Conservation (phyloP, 2,113 vertebrate genomes). For the Camelus bactrianus region DNA sequence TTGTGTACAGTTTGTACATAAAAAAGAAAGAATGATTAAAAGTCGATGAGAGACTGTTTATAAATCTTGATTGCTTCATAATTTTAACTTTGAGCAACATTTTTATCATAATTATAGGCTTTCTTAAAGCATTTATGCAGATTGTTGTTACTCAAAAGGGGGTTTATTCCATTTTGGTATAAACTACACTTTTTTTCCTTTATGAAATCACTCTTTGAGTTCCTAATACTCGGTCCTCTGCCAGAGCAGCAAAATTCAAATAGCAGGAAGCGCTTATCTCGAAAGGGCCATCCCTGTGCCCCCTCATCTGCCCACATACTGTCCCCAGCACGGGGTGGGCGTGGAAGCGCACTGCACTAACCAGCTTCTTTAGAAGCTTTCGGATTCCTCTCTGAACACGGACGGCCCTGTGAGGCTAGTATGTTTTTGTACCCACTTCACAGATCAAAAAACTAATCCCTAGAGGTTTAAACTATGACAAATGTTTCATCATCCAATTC, state of each 20-base stretch:
- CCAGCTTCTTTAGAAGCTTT: background rate
- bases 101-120: constrained; percentile 94
- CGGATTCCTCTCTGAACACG: no score
- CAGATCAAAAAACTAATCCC: background rate
- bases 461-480: background rate
- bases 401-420: background rate
- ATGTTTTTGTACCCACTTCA: background rate
- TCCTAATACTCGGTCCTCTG: constrained; percentile 82
- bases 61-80: constrained; percentile 95
- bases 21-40: constrained; percentile 91
- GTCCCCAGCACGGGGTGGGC: background rate
- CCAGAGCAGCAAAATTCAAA: constrained; percentile 76
- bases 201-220: constrained; percentile 87
- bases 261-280: constrained; percentile 51
- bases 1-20: constrained; percentile 90
- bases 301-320: no score
- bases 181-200: constrained; percentile 90
- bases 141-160: constrained; percentile 91
- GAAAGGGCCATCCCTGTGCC: background rate
- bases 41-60: constrained; percentile 93
- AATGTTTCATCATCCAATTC: background rate
- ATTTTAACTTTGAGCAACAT: constrained; percentile 94
- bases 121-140: constrained; percentile 93
- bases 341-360: background rate
- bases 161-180: constrained; percentile 90